These are phyloP conservation scores for Montipora sp. DNA, from an alignment of 64 coral and sea anemone species.

Conservation along the genomic window DNA sequence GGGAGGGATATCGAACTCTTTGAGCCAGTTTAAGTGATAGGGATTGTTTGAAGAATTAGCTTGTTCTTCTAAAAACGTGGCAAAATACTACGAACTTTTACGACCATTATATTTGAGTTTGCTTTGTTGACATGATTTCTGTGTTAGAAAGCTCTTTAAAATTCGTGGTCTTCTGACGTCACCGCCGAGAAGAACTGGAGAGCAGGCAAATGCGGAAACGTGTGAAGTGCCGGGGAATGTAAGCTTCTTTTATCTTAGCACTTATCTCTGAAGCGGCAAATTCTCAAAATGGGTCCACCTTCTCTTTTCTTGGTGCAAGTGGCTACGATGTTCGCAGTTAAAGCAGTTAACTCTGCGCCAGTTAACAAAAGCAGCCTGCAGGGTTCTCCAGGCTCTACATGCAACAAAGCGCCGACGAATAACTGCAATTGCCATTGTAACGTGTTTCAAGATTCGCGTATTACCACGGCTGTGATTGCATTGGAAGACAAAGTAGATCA, in stretches of 20 bases:
- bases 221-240: not conserved
- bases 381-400: not conserved
- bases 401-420: not conserved
- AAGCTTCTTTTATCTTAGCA: not conserved
- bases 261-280: too few relatives aligned
- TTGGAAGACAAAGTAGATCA: not conserved
- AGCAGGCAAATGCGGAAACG: not conserved
- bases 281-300: not conserved
- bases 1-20: too few relatives aligned
- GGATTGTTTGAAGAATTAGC: too few relatives aligned
- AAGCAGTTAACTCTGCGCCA: not conserved
- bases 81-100: too few relatives aligned
- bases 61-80: too few relatives aligned
- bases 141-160: too few relatives aligned
- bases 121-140: not conserved
- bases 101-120: not conserved
- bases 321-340: not conserved
- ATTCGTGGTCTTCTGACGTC: not conserved
- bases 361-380: not conserved
- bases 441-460: not conserved
- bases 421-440: constrained; percentile 3
- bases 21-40: too few relatives aligned
- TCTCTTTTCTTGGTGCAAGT: not conserved
- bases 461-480: not conserved
- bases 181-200: not conserved